Evolutionary conservation across 2,113 vertebrate species (phyloP).

Genomic region (Xyliphius kryptos): DNA sequence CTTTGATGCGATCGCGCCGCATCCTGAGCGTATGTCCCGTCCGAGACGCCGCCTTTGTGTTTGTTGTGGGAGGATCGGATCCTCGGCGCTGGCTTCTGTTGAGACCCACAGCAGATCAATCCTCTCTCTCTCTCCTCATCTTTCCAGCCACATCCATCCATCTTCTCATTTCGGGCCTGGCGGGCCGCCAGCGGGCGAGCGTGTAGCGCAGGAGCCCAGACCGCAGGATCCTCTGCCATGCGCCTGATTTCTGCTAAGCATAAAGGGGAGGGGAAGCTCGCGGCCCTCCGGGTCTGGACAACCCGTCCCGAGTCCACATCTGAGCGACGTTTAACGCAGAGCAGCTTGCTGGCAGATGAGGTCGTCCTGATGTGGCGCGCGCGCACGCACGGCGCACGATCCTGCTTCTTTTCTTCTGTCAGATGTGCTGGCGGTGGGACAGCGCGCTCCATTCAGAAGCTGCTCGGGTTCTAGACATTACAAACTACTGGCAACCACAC

Average conservation of each 20-base stretch:
- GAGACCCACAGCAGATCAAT: slow-evolving; percentile 33
- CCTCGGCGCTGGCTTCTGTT: slow-evolving; percentile 35
- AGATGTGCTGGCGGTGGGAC: slow-evolving; percentile 60
- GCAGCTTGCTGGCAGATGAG: slow-evolving; percentile 70
- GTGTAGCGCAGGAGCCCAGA: slow-evolving; percentile 34
- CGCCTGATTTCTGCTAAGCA: slow-evolving; percentile 44
- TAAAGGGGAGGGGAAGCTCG: slow-evolving; percentile 45
- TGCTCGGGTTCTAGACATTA: slow-evolving; percentile 63
- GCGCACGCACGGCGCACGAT: no score
- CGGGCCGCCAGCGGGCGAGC: slow-evolving; percentile 27
- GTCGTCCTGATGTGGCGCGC: slow-evolving; percentile 39
- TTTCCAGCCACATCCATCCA: slow-evolving; percentile 37
- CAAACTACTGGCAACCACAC: slow-evolving; percentile 69
- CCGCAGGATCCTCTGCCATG: slow-evolving; percentile 38
- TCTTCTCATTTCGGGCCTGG: slow-evolving; percentile 38
- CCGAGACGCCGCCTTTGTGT: slow-evolving; percentile 39
- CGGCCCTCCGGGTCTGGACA: slow-evolving; percentile 39
- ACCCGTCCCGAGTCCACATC: slow-evolving; percentile 68
- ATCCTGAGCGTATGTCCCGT: slow-evolving; percentile 28
- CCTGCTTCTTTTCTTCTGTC: slow-evolving; percentile 51
- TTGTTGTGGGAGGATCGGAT: slow-evolving; percentile 37
- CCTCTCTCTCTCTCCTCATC: slow-evolving; percentile 1
- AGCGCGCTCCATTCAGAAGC: slow-evolving; percentile 60
- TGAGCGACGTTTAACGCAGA: slow-evolving; percentile 62
- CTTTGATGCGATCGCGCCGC: no score